Evolutionary conservation across 2,888 invertebrate species (phyloP), one percentile per base, ranked within the genome.

Genomic region (Dorcus parallelipipedus): DNA sequence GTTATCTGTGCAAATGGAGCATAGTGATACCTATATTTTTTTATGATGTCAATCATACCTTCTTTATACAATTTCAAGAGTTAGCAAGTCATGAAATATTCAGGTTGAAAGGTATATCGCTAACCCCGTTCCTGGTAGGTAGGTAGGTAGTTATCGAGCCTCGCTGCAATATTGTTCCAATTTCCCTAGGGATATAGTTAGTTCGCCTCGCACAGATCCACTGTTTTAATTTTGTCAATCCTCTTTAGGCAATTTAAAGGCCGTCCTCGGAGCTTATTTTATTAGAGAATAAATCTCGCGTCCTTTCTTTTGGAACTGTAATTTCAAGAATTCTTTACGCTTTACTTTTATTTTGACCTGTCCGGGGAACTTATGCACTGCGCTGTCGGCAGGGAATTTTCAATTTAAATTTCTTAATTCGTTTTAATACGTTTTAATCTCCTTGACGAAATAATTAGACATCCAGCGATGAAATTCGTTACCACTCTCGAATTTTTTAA

Each of bases 141-240:
- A 51, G 14, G 3, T 20, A 20, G 56, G 62, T 33, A 33, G 26
- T 55, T 61, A 61, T 61, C 52, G 61, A 61, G 61, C 53, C 56
- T 55, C 54, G 54, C 51, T 23, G 51, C 51, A 60, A 63, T 63
- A 63, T 63, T 65, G 67, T 66, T 68, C 65, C 70, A 67, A 69
- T 71, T 71, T 71, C 69, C 69, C 70, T 53, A 54, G 69, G 65
- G 71, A 66, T 67, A 66, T 69, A 67, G 71, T 71, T 70, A 67
- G 68, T 68, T 64, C 63, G 64, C 61, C 54, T 50, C 59, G 14
- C 40, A 26, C 42, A 41, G 45, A 64, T 60, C 66, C 65, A 64
- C 63, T 67, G 72, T 73, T 73, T 73, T 72, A 73, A 73, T 73
- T 74, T 72, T 67, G 71, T 70, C 71, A 73, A 73, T 73, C 72